Evolutionary conservation across 2,888 invertebrate species (phyloP), one percentile per base, ranked within the genome.

Genomic region (Lottia scabra): DNA sequence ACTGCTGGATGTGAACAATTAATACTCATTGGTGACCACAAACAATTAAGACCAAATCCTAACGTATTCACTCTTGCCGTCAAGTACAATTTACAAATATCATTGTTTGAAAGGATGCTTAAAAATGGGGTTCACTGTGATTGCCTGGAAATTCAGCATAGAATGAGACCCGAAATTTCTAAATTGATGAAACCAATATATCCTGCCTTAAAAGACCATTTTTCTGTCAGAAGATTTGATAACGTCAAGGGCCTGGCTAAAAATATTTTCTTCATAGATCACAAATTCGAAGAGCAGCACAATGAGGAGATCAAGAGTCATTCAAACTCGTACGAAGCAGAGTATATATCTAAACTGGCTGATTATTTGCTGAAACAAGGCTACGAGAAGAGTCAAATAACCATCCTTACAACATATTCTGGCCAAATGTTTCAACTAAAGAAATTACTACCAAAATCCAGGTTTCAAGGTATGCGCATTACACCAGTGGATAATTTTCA

Each of bases 21-120:
- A 0, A 94, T 96, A 83, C 91, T 96, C 15, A 95, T 96, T 76
- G 96, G 85, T 65, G 95, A 96, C 88, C 95, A 96, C 85, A 92
- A 94, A 85, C 96, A 96, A 84, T 90, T 96, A 0, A 91, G 93
- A 44, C 95, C 95, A 0, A 92, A 91, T 26, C 92, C 93, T 0
- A 92, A 93, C 0, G 93, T 93, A 75, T 94, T 93, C 87, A 91
- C 91, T 63, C 88, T 95, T 70, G 56, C 93, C 0, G 92, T 90
- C 81, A 87, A 92, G 46, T 93, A 92, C 84, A 92, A 93, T 64
- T 87, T 95, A 73, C 93, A 94, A 75, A 91, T 95, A 67, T 95
- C 95, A 0, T 90, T 96, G 13, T 95, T 95, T 89, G 95, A 95
- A 84, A 91, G 95, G 3, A 92, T 95, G 91, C 91, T 95, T 3